These are phyloP conservation scores for Theodoxus fluviatilis DNA, from an alignment of 2,888 invertebrate genomes.

Conservation along the genomic window DNA sequence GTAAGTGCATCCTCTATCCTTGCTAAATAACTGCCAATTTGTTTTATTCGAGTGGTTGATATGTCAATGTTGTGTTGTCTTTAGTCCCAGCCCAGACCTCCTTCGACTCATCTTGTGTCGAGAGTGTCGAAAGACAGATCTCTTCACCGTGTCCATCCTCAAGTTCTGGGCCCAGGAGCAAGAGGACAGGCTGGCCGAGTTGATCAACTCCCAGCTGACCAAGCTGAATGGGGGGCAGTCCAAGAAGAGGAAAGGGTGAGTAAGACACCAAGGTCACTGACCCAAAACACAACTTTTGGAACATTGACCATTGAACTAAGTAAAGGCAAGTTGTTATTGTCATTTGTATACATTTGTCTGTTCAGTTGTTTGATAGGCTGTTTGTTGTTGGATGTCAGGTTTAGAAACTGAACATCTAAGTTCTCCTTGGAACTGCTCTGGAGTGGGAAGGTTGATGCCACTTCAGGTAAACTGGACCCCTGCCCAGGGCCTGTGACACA, in stretches of 20 bases:
- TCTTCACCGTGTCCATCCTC: constrained; percentile 88
- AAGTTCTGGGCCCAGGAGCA: constrained; percentile 94
- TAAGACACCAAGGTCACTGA: no score
- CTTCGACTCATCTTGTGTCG: constrained; percentile 79
- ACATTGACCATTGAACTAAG: background rate
- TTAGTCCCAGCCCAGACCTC: constrained; percentile 82
- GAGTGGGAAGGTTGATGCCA: no score
- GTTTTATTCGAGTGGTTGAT: no score
- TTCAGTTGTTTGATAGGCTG: no score
- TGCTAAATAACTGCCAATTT: no score
- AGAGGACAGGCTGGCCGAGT: constrained; percentile 78
- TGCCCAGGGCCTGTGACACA: no score
- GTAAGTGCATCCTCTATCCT: no score
- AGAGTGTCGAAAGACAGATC: constrained; percentile 73
- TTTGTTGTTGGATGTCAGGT: background rate
- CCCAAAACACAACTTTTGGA: background rate
- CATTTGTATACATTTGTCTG: no score
- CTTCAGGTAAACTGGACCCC: no score
- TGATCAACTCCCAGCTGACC: constrained; percentile 66
- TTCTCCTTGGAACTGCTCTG: no score
- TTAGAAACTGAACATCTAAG: no score
- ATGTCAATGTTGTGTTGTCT: no score
- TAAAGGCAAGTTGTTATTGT: background rate
- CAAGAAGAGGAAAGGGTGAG: constrained; percentile 76
- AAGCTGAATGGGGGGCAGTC: constrained; percentile 74